Evolutionary conservation across 2,797 vertebrate genomes (phyloP).

Genomic region (Galago senegalensis): DNA sequence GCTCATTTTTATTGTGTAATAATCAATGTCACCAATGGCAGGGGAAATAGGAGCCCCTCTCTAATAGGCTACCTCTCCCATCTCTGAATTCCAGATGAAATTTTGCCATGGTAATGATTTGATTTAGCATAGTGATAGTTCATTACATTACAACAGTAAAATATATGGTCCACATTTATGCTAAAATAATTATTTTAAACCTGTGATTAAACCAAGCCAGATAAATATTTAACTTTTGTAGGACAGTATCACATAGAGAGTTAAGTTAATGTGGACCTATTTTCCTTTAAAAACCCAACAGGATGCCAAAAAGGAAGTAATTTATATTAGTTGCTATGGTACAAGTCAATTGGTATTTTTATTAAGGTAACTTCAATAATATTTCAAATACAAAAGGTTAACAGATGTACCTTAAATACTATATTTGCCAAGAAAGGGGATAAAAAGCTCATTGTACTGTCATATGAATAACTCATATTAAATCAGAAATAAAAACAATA

Average conservation of each 20-base stretch:
- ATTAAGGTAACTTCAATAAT: slow-evolving; percentile 39
- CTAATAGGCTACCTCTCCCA: background rate
- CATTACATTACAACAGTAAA: slow-evolving; percentile 55
- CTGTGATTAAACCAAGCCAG: slow-evolving; percentile 26
- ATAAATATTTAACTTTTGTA: slow-evolving; percentile 60
- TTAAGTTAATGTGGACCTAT: slow-evolving; percentile 49
- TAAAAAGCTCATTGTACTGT: background rate
- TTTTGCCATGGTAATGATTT: slow-evolving; percentile 49
- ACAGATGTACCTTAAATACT: slow-evolving; percentile 13
- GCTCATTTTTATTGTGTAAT: background rate
- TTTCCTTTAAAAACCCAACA: slow-evolving; percentile 62
- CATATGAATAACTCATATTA: background rate
- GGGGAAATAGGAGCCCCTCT: background rate
- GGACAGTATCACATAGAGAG: background rate
- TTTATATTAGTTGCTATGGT: slow-evolving; percentile 35
- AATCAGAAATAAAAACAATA: slow-evolving; percentile 45
- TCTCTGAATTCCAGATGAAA: slow-evolving; percentile 40
- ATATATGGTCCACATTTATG: slow-evolving; percentile 12
- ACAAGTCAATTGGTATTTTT: slow-evolving; percentile 56
- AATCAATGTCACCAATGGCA: background rate
- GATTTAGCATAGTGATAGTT: slow-evolving; percentile 42
- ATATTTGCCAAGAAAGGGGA: slow-evolving; percentile 13
- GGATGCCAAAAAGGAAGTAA: background rate
- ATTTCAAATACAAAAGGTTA: slow-evolving; percentile 45
- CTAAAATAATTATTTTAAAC: slow-evolving; percentile 69